Conservation (phyloP, 2,113 vertebrate genomes). For the Sinocyclocheilus anophthalmus region DNA sequence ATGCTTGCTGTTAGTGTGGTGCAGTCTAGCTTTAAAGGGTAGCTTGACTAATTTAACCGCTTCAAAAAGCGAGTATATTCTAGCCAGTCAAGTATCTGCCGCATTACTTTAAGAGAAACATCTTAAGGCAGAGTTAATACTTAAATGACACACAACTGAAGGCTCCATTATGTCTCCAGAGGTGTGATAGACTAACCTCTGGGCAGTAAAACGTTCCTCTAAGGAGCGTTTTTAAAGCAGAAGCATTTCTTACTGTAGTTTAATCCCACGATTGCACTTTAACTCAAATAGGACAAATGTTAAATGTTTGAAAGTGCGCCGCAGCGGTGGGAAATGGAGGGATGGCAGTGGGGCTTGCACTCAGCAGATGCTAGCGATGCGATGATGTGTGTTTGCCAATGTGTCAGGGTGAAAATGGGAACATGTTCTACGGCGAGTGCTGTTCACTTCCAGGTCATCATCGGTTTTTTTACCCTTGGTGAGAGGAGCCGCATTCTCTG, state of each 20-base stretch:
- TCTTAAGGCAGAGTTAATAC: background rate
- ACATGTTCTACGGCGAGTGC: conserved; percentile 1
- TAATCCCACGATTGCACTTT: conserved; percentile 1
- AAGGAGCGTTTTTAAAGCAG: background rate
- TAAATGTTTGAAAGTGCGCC: conserved; percentile 12
- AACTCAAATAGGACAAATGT: conserved; percentile 30
- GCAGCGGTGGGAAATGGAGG: conserved; percentile 1
- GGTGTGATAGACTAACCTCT: background rate
- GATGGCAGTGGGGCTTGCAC: conserved; percentile 15
- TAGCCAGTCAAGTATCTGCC: background rate
- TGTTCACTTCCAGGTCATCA: conserved; percentile 48
- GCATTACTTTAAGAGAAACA: background rate
- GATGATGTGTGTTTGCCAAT: conserved; percentile 26
- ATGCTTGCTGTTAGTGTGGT: background rate
- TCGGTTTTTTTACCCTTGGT: conserved; percentile 54
- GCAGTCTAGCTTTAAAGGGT: background rate
- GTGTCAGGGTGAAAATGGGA: conserved; percentile 44
- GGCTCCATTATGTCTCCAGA: background rate
- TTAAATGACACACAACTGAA: background rate
- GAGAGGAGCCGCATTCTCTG: background rate
- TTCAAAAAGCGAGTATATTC: background rate
- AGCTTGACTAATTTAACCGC: background rate
- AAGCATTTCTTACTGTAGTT: conserved; percentile 11
- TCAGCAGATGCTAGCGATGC: background rate
- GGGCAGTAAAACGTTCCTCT: background rate